These are phyloP conservation scores for Eira barbara DNA, from an alignment of 2,113 vertebrate genomes.

Conservation along the genomic window DNA sequence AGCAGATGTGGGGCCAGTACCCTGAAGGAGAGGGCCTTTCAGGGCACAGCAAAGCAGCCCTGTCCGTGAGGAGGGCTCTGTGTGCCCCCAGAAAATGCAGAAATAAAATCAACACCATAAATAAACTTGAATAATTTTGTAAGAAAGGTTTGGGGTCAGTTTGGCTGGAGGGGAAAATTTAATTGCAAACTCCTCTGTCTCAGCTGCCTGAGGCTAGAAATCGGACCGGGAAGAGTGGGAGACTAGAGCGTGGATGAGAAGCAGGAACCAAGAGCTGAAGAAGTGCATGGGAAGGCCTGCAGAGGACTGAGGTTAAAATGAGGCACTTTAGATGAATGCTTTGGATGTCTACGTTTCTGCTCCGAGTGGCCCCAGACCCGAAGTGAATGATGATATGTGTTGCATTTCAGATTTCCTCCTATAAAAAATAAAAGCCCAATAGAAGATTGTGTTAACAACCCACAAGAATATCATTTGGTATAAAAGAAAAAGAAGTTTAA, in stretches of 20 bases:
- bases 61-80: not conserved
- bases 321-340: not conserved
- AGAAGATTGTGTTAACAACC: not conserved
- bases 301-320: not conserved
- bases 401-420: not conserved
- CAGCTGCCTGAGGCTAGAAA: conserved; percentile 57
- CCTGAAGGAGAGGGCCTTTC: not conserved
- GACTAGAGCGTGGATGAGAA: not conserved
- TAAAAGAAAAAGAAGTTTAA: not conserved
- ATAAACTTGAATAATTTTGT: conserved; percentile 31
- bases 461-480: not conserved
- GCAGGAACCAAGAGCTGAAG: not conserved
- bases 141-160: conserved; percentile 43
- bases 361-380: not conserved
- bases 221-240: not conserved
- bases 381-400: not conserved
- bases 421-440: conserved; percentile 19
- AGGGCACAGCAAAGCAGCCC: not conserved
- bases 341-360: not conserved
- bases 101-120: conserved; percentile 15
- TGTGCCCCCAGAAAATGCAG: not conserved
- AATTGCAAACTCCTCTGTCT: conserved; percentile 66
- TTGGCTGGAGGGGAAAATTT: conserved; percentile 68
- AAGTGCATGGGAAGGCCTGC: not conserved
- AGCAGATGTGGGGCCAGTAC: fast-evolving